These are phyloP conservation scores for Xanthia togata DNA, from an alignment of 2,888 invertebrate species.

Conservation along the genomic window DNA sequence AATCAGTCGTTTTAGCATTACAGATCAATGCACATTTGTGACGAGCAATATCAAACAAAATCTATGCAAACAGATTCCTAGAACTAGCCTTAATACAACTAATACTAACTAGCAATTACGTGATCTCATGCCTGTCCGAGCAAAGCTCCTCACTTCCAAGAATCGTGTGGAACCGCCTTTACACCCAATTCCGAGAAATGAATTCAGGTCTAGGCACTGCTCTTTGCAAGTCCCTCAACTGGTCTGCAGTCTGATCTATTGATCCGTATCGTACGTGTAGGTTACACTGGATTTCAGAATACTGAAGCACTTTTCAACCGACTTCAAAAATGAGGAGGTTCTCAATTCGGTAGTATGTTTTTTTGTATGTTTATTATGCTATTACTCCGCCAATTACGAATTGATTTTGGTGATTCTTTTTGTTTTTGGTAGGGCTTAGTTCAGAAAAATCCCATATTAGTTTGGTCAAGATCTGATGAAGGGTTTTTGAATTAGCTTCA, in stretches of 20 bases:
- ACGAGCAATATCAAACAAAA: not conserved
- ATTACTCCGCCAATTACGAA: too few species aligned
- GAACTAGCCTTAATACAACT: not conserved
- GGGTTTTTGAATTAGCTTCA: too few species aligned
- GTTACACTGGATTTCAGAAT: not conserved
- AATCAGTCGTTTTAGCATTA: not conserved
- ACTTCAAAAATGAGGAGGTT: too few species aligned
- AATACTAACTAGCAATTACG: not conserved
- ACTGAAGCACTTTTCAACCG: not conserved
- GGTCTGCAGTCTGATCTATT: slow-evolving; percentile 1
- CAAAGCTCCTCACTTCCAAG: not conserved
- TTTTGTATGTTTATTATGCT: too few species aligned
- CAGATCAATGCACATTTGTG: not conserved
- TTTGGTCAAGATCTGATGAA: too few species aligned
- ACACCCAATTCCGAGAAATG: not conserved
- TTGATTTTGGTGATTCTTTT: too few species aligned
- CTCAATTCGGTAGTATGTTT: too few species aligned
- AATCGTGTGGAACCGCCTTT: not conserved
- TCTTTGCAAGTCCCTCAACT: not conserved
- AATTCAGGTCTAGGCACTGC: slow-evolving; percentile 1
- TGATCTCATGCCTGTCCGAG: not conserved
- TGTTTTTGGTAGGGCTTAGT: too few species aligned
- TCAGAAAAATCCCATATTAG: too few species aligned
- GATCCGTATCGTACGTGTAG: not conserved
- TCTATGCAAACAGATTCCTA: not conserved